Conservation (phyloP, 2,888 invertebrate genomes). For the Pardosa pseudoannulata region DNA sequence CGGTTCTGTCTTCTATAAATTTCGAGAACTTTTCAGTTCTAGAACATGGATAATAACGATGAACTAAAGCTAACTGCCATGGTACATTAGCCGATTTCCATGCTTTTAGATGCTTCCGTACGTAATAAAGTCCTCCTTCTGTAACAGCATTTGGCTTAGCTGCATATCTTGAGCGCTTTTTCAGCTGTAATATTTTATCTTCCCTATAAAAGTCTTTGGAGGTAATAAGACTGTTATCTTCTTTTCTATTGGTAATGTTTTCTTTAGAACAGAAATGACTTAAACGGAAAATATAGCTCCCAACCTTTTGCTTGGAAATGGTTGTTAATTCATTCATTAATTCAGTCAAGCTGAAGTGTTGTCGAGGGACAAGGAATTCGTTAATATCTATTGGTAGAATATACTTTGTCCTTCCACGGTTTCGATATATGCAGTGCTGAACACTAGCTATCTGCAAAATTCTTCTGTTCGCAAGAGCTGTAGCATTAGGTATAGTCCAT, state of each 20-base stretch:
- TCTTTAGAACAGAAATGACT: neutral
- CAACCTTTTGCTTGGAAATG: slow-evolving; percentile 10
- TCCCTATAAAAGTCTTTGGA: neutral
- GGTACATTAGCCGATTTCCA: slow-evolving; percentile 26
- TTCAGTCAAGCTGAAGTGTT: slow-evolving; percentile 22
- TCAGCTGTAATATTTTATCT: neutral
- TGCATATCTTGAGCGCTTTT: slow-evolving; percentile 14
- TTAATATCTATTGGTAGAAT: slow-evolving; percentile 1
- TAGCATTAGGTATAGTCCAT: neutral
- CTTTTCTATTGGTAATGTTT: neutral
- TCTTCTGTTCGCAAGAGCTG: neutral
- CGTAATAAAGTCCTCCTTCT: slow-evolving; percentile 15
- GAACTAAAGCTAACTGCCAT: slow-evolving; percentile 28
- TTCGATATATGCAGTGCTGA: slow-evolving; percentile 24
- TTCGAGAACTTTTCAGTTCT: neutral
- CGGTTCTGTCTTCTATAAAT: slow-evolving; percentile 22
- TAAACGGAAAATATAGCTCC: slow-evolving; percentile 20
- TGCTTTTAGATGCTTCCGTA: neutral
- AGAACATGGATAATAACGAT: neutral
- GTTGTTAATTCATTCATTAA: slow-evolving; percentile 19
- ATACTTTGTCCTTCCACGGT: neutral
- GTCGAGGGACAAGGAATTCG: slow-evolving; percentile 28
- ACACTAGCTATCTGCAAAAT: slow-evolving; percentile 14
- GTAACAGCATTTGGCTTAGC: neutral
- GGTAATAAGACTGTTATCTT: neutral